Conservation (phyloP, 2,797 vertebrate genomes). For the Alouatta caraya region DNA sequence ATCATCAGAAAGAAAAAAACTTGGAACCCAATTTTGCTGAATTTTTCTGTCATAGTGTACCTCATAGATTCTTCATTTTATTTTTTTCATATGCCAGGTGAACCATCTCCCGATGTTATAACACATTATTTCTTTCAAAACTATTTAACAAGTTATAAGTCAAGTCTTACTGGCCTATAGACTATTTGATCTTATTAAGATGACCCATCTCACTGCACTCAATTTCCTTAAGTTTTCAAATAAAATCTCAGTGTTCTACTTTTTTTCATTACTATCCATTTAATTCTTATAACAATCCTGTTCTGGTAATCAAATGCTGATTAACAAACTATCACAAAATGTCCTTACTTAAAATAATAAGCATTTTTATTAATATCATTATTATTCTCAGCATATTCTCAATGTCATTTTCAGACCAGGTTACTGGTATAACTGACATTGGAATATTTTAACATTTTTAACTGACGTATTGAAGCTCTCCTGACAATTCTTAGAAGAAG, state of each 20-base stretch:
- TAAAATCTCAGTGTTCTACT: neutral
- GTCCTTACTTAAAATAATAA: neutral
- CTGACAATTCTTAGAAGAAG: neutral
- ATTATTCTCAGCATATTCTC: neutral
- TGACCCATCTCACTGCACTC: neutral
- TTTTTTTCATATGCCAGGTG: neutral
- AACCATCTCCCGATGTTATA: neutral
- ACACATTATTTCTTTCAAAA: neutral
- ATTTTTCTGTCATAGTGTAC: neutral
- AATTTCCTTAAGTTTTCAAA: neutral
- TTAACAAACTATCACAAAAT: neutral
- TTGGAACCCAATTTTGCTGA: neutral
- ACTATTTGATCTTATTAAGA: neutral
- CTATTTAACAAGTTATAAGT: neutral
- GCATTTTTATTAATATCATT: neutral
- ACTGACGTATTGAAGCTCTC: neutral
- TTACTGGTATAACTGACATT: neutral
- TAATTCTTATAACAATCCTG: neutral
- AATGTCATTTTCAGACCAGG: neutral
- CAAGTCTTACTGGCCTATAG: neutral
- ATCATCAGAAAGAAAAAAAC: neutral
- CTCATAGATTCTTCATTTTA: neutral
- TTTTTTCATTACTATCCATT: conserved; percentile 15
- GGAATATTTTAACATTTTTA: neutral
- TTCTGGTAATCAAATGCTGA: neutral